These are phyloP conservation scores for Myopa tessellatipennis DNA, from an alignment of 2,888 invertebrate species.

Conservation along the genomic window DNA sequence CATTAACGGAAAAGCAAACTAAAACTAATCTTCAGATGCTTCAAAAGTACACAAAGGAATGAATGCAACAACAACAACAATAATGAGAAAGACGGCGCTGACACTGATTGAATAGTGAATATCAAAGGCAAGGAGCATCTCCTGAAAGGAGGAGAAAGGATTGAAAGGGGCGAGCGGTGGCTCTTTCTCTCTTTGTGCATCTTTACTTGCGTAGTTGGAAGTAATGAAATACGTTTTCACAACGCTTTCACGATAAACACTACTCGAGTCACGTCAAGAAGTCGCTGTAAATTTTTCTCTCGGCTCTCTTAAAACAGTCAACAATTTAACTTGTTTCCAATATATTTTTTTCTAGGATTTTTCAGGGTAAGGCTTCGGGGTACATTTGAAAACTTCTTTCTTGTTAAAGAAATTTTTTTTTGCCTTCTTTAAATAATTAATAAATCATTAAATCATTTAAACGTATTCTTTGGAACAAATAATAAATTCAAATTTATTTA, in stretches of 20 bases:
- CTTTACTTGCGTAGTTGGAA: neutral
- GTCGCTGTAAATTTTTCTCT: neutral
- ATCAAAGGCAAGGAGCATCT: neutral
- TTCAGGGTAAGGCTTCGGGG: no score
- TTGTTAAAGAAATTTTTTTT: no score
- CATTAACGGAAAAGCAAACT: neutral
- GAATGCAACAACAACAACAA: neutral
- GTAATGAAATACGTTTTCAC: conserved; percentile 4
- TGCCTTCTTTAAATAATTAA: no score
- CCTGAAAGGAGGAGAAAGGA: neutral
- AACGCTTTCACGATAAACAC: neutral
- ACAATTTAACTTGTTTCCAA: neutral
- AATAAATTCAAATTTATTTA: no score
- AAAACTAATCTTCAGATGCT: neutral
- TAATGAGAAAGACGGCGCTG: neutral
- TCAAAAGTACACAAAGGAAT: neutral
- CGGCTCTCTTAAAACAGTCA: neutral
- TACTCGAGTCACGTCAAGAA: neutral
- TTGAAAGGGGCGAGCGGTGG: neutral
- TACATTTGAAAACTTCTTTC: no score
- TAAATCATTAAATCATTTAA: no score
- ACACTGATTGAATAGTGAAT: neutral
- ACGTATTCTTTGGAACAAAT: no score
- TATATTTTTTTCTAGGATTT: no score
- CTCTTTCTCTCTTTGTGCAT: no score